These are phyloP conservation scores for Cynopterus sphinx DNA, from an alignment of 2,797 vertebrate genomes.

Conservation along the genomic window DNA sequence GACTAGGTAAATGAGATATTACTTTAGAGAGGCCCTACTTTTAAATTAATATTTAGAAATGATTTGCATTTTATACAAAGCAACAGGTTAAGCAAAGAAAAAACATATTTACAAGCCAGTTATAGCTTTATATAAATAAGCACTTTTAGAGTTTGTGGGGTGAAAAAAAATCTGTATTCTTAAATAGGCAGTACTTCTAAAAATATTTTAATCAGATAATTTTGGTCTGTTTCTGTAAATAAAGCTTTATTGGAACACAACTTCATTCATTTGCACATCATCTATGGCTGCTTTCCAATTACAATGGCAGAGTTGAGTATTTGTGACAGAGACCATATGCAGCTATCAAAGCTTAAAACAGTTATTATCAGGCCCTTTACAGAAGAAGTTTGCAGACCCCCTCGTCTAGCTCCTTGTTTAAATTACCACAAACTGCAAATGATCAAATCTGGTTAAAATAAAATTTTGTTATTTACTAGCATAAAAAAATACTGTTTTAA, in stretches of 20 bases:
- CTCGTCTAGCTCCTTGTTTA: neutral
- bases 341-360: neutral
- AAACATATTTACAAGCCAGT: neutral
- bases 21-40: neutral
- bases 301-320: neutral
- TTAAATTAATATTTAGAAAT: conserved; percentile 5
- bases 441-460: neutral
- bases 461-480: neutral
- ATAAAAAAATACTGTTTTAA: neutral
- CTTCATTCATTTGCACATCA: neutral
- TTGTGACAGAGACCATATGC: neutral
- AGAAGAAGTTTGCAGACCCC: neutral
- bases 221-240: neutral
- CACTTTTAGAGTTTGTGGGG: neutral
- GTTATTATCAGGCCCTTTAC: neutral
- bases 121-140: neutral
- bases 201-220: neutral
- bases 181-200: neutral
- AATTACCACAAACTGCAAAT: neutral
- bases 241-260: neutral
- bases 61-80: conserved; percentile 1
- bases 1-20: neutral
- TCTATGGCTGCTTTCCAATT: neutral
- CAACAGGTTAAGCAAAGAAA: neutral
- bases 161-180: neutral